A percentile compares a stretch with the other conserved stretches of the same genome.
These are phyloP conservation scores for Falco naumanni DNA, from an alignment of 2,797 vertebrate species.

Conservation along the genomic window DNA sequence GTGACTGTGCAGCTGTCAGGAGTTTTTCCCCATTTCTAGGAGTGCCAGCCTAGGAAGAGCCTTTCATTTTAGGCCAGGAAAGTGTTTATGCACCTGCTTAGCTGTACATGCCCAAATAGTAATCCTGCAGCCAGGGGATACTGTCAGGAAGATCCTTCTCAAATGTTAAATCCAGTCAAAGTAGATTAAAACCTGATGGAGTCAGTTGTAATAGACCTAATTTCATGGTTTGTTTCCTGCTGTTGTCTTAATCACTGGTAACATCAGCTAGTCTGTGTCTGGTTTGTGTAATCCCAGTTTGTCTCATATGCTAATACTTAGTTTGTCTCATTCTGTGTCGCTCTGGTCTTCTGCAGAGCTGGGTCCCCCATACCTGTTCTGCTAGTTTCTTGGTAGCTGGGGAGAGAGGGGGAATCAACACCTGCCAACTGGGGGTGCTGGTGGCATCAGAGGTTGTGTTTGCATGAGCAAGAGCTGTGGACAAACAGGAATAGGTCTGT, in stretches of 20 bases:
- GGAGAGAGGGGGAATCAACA: background rate
- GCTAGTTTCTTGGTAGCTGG: background rate
- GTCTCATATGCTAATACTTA: background rate
- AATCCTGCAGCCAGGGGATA: background rate
- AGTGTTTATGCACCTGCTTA: background rate
- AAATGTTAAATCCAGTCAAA: background rate
- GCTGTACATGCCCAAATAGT: background rate
- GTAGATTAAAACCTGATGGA: background rate
- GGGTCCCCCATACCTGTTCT: background rate
- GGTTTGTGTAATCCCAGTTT: background rate
- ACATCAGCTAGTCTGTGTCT: background rate
- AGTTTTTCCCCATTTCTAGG: background rate
- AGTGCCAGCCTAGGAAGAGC: background rate
- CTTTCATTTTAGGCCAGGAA: background rate
- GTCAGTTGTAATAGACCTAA: background rate
- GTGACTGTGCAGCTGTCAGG: background rate
- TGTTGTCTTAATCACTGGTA: background rate
- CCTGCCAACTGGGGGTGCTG: background rate
- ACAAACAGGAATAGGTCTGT: background rate
- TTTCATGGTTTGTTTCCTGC: background rate
- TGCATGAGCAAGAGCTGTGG: background rate
- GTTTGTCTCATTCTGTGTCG: background rate
- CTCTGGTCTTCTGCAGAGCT: background rate
- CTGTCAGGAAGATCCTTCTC: background rate
- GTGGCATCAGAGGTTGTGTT: background rate